Conservation (phyloP, 2,888 invertebrate genomes). For the Pelosia muscerda region DNA sequence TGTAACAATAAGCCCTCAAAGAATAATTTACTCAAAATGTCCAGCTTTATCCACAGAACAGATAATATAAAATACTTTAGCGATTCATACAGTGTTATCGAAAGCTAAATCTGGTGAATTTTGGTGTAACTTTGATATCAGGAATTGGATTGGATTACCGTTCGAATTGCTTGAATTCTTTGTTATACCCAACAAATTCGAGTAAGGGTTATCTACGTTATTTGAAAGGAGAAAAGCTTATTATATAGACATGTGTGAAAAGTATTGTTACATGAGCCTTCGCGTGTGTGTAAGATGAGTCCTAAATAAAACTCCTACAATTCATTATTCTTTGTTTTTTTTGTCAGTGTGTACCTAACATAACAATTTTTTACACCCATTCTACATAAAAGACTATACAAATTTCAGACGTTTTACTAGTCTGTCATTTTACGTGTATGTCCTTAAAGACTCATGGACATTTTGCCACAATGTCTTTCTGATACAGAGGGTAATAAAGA, state of each 20-base stretch:
- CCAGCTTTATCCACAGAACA: not conserved
- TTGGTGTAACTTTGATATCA: not conserved
- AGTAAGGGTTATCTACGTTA: not conserved
- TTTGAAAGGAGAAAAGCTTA: not conserved
- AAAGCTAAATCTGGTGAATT: not conserved
- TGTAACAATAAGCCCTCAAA: not conserved
- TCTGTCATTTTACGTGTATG: too few species aligned
- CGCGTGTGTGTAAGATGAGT: too few species aligned
- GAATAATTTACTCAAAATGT: not conserved
- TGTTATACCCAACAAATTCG: not conserved
- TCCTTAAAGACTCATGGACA: too few species aligned
- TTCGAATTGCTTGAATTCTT: not conserved
- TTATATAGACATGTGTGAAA: not conserved
- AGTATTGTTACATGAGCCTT: not conserved
- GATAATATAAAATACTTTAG: not conserved
- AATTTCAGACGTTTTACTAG: too few species aligned
- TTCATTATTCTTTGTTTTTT: too few species aligned
- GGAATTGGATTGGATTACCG: not conserved
- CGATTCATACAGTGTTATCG: not conserved
- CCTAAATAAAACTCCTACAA: too few species aligned
- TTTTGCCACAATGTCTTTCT: too few species aligned
- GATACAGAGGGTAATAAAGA: not conserved
- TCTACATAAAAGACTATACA: too few species aligned
- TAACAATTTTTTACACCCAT: too few species aligned
- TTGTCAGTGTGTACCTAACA: too few species aligned